A percentile compares a stretch with the other conserved stretches of the same genome.
Conservation (phyloP, 2,888 invertebrate genomes). For the Meiosimyza decipiens region DNA sequence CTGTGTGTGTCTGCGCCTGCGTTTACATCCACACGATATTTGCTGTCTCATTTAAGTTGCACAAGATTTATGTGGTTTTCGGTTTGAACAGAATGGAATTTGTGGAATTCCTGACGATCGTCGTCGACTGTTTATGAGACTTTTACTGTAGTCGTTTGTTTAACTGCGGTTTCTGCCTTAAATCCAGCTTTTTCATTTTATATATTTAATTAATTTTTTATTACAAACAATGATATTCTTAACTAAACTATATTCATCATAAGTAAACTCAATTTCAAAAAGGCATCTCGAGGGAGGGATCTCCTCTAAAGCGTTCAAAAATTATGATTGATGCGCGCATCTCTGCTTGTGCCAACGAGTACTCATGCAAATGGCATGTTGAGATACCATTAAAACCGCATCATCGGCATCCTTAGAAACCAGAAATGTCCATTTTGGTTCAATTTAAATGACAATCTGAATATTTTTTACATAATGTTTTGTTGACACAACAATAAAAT, state of each 20-base stretch:
- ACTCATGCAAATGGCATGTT: slow-evolving; percentile 6
- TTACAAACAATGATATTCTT: too few relatives aligned
- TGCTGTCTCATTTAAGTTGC: slow-evolving; percentile 16
- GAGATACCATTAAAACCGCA: slow-evolving; percentile 32
- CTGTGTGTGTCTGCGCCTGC: neutral
- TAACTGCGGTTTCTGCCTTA: too few relatives aligned
- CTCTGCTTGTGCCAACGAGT: neutral
- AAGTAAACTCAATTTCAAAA: too few relatives aligned
- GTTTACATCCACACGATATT: neutral
- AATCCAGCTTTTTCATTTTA: too few relatives aligned
- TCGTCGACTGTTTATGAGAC: too few relatives aligned
- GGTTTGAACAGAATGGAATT: slow-evolving; percentile 21
- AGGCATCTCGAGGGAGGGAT: too few relatives aligned
- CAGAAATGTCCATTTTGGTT: neutral
- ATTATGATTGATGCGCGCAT: slow-evolving; percentile 36
- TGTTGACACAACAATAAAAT: slow-evolving; percentile 60
- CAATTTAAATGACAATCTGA: slow-evolving; percentile 8
- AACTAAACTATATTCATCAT: too few relatives aligned
- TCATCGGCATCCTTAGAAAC: slow-evolving; percentile 27
- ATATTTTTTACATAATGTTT: slow-evolving; percentile 52
- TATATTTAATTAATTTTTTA: too few relatives aligned
- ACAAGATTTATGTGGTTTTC: slow-evolving; percentile 34
- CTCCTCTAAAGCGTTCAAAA: neutral
- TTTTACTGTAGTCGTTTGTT: too few relatives aligned
- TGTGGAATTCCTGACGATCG: slow-evolving; percentile 17